phyloP scores from a whole-genome alignment of 2,888 invertebrate genomes.

The Galerucella nymphaeae region DNA sequence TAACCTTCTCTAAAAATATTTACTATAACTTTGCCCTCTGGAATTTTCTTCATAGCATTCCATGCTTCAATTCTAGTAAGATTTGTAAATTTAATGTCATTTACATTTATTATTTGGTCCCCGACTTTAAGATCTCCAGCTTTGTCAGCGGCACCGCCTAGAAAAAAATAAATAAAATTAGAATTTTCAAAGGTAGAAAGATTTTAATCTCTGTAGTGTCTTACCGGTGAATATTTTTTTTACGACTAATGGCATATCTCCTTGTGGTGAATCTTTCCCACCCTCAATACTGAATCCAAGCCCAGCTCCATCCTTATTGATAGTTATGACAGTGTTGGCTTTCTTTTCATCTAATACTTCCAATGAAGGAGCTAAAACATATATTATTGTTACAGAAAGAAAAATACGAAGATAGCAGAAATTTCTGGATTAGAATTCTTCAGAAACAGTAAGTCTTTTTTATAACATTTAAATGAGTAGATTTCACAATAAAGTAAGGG shows the following conservation, averaged over 20 bases:
- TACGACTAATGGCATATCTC: slow-evolving; percentile 88
- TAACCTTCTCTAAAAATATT: slow-evolving; percentile 52
- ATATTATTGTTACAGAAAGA: slow-evolving; percentile 5
- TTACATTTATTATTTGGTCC: slow-evolving; percentile 87
- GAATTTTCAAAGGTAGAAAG: too few relatives aligned
- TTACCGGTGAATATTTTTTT: slow-evolving; percentile 95
- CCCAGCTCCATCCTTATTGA: slow-evolving; percentile 85
- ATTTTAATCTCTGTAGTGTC: too few relatives aligned
- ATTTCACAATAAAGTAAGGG: too few relatives aligned
- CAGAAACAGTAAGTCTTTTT: too few relatives aligned
- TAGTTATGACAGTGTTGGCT: slow-evolving; percentile 61
- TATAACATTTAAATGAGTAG: too few relatives aligned
- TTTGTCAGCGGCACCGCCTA: slow-evolving; percentile 92
- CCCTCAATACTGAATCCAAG: slow-evolving; percentile 95
- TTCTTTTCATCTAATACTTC: slow-evolving; percentile 42
- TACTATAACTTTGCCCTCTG: slow-evolving; percentile 74
- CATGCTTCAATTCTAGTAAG: slow-evolving; percentile 95
- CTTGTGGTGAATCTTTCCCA: slow-evolving; percentile 89
- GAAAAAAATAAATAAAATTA: slow-evolving; percentile 37
- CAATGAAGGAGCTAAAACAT: slow-evolving; percentile 28
- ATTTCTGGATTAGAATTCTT: too few relatives aligned
- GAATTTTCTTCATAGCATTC: slow-evolving; percentile 90
- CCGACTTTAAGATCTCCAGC: slow-evolving; percentile 85
- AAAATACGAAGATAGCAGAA: neutral
- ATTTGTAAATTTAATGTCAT: slow-evolving; percentile 81